A percentile compares a stretch with the other conserved stretches of the same genome.
These are phyloP conservation scores for Panopea generosa DNA, from an alignment of 2,888 invertebrate species.

Conservation along the genomic window DNA sequence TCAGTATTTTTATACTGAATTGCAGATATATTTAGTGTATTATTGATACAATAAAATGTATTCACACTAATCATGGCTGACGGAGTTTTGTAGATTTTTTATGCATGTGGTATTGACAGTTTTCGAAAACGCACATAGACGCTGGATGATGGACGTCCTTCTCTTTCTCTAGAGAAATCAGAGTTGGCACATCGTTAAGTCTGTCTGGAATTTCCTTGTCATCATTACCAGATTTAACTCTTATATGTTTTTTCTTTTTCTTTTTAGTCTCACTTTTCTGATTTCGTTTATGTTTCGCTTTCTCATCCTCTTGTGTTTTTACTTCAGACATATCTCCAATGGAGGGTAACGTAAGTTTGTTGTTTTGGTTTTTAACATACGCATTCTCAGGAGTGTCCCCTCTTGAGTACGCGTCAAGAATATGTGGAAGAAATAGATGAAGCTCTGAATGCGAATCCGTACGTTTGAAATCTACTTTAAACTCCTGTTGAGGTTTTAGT, in stretches of 20 bases:
- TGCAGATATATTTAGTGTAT: too few species aligned
- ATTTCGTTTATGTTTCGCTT: constrained; percentile 20
- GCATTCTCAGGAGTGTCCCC: constrained; percentile 44
- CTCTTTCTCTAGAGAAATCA: constrained; percentile 67
- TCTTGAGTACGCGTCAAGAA: constrained; percentile 51
- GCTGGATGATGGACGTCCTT: constrained; percentile 43
- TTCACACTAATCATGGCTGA: constrained; percentile 59
- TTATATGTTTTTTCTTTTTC: constrained; percentile 45
- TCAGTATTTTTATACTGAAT: too few species aligned
- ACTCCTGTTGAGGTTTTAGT: constrained; percentile 28
- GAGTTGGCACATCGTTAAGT: constrained; percentile 69
- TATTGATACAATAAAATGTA: too few species aligned
- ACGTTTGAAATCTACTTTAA: constrained; percentile 68
- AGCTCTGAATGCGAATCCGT: constrained; percentile 66
- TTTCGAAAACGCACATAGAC: constrained; percentile 67
- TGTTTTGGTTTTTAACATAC: constrained; percentile 19
- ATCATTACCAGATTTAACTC: constrained; percentile 50
- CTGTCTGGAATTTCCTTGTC: constrained; percentile 63
- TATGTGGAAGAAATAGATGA: constrained; percentile 70
- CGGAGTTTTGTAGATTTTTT: constrained; percentile 48
- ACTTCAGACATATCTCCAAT: constrained; percentile 41
- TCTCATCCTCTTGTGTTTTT: constrained; percentile 42
- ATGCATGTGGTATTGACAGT: constrained; percentile 62
- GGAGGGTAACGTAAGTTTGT: constrained; percentile 45
- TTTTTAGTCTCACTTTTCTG: constrained; percentile 40